Base-by-base conservation (phyloP, 2,797 vertebrate species). In the Hypotaenidia okinawae region DNA sequence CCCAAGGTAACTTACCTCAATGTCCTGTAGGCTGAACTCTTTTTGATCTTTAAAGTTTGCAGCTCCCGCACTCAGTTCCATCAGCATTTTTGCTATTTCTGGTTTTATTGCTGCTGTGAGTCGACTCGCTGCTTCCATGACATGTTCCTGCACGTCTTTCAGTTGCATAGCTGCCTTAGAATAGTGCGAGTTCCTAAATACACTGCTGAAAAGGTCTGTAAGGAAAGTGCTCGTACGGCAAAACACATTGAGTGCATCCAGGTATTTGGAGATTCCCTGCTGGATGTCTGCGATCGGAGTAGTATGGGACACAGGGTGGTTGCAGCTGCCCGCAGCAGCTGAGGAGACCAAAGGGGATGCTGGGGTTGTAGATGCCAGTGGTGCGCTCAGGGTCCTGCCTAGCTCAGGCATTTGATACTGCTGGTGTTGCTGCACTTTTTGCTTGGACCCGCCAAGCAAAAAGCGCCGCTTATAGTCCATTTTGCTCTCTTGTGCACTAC, bases 381-480 rank as follows among this genome's bases (percentile, higher is more conserved):
- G 98, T 86, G 99, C 98, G 83, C 98, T 99, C 97, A 99, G 98
- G 97, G 99, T 98, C 97, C 99, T 98, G 98, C 99, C 99, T 97
- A 99, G 98, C 97, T 99, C 99, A 57, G 99, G 99, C 98, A 99
- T 98, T 78, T 99, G 98, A 97, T 99, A 99, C 98, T 99, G 98
- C 99, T 99, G 99, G 98, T 99, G 99, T 98, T 99, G 99, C 97
- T 99, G 99, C 97, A 99, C 99, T 98, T 99, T 99, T 98, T 99
- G 99, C 99, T 99, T 99, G 99, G 99, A 99, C 99, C 99, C 99
- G 99, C 99, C 99, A 98, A 99, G 99, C 99, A 99, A 98, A 98
- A 99, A 99, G 98, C 99, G 99, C 98, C 99, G 98, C 98, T 99
- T 99, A 85, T 99, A 99, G 99, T 99, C 99, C 99, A 99, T 99